Percentiles rank a stretch among this genome's conserved stretches.
Conservation (phyloP, 2,888 invertebrate species). For the Brachyopa scutellaris region DNA sequence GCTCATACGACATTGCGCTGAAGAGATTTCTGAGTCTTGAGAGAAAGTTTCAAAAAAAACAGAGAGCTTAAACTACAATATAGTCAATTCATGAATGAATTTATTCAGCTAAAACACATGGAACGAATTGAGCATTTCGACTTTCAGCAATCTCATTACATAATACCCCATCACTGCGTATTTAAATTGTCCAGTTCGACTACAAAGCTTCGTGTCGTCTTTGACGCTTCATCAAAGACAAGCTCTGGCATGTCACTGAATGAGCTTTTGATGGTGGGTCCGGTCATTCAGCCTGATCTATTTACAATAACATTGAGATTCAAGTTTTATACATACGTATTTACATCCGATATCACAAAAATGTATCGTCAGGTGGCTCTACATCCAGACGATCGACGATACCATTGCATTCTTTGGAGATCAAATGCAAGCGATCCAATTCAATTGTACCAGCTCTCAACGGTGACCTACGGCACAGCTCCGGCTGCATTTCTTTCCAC, state of each 20-base stretch:
- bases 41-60: constrained; percentile 29
- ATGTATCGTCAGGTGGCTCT: too few species aligned
- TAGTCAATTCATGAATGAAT: constrained; percentile 27
- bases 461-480: too few species aligned
- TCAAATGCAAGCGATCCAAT: too few species aligned
- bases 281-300: too few species aligned
- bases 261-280: constrained; percentile 23
- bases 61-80: constrained; percentile 20
- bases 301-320: too few species aligned
- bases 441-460: too few species aligned
- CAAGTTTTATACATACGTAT: too few species aligned
- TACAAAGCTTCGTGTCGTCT: constrained; percentile 44
- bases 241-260: constrained; percentile 25
- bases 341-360: too few species aligned
- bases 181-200: constrained; percentile 42
- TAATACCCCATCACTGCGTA: constrained; percentile 46
- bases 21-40: constrained; percentile 49
- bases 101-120: constrained; percentile 29
- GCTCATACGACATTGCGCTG: constrained; percentile 37
- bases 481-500: too few species aligned
- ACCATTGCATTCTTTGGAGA: too few species aligned
- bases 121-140: constrained; percentile 12
- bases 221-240: constrained; percentile 33
- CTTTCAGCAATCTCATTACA: constrained; percentile 25
- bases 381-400: too few species aligned